Percentiles rank a stretch among this genome's conserved stretches.
Evolutionary conservation across 2,797 vertebrate species (phyloP).

Genomic region (Lycodopsis pacificus): DNA sequence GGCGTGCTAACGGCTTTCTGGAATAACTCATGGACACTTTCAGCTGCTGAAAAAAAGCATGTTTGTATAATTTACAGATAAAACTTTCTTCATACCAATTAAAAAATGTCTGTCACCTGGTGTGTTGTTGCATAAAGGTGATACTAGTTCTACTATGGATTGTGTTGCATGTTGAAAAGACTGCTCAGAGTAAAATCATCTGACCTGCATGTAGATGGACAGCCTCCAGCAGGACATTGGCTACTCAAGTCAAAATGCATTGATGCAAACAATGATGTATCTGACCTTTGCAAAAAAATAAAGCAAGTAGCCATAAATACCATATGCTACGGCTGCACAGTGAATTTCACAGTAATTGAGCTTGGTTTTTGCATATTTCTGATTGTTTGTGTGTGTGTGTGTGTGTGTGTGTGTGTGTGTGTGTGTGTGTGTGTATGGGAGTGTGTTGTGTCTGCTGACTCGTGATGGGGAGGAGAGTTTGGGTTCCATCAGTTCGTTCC

Average conservation of each 20-base stretch:
- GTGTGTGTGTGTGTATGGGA: too few species aligned
- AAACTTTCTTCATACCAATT: background rate
- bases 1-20: background rate
- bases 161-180: constrained; percentile 2
- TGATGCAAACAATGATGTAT: constrained; percentile 31
- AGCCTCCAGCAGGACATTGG: constrained; percentile 17
- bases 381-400: background rate
- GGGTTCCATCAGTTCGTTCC: constrained; percentile 47
- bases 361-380: background rate
- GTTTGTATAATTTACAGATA: background rate
- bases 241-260: constrained; percentile 15
- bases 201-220: constrained; percentile 38
- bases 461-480: constrained; percentile 25
- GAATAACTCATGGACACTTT: background rate
- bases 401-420: too few species aligned
- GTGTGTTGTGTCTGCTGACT: constrained; percentile 9
- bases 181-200: constrained; percentile 14
- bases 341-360: constrained; percentile 16
- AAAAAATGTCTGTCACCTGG: background rate
- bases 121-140: background rate
- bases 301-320: constrained; percentile 6
- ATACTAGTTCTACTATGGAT: background rate
- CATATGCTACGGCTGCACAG: constrained; percentile 17
- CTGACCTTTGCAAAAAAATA: constrained; percentile 30
- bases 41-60: constrained; percentile 1